Evolutionary conservation across 2,888 invertebrate genomes (phyloP).

Genomic region (Hypolimnas misippus): DNA sequence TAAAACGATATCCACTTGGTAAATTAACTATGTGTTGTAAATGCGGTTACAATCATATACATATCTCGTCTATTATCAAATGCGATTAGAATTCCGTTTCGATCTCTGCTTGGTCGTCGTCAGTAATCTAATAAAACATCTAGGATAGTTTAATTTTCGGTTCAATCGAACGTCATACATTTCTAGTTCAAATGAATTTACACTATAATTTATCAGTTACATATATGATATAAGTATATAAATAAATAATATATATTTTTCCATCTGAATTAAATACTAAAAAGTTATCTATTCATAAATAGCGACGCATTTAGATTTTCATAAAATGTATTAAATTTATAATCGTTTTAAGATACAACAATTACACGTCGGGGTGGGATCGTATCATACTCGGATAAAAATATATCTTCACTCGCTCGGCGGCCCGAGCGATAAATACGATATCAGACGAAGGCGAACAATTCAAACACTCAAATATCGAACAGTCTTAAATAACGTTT

Average conservation of each 20-base stretch:
- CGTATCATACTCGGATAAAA: constrained; percentile 59
- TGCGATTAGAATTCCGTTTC: constrained; percentile 67
- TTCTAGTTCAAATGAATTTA: constrained; percentile 75
- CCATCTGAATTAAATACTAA: constrained; percentile 79
- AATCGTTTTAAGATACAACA: constrained; percentile 66
- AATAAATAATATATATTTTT: constrained; percentile 62
- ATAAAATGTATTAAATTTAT: constrained; percentile 62
- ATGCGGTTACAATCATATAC: constrained; percentile 64
- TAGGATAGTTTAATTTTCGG: constrained; percentile 46
- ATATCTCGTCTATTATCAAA: constrained; percentile 59
- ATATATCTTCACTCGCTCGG: constrained; percentile 40
- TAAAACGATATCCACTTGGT: constrained; percentile 59
- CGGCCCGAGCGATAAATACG: constrained; percentile 68
- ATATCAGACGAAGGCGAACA: constrained; percentile 66
- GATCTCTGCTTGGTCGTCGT: constrained; percentile 70
- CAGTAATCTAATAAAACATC: constrained; percentile 62
- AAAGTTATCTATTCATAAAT: constrained; percentile 75
- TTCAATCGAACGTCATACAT: constrained; percentile 69
- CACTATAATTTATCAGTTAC: constrained; percentile 64
- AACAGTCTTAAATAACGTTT: constrained; percentile 80
- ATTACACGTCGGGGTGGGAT: constrained; percentile 72
- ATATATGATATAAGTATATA: constrained; percentile 58
- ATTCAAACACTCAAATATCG: constrained; percentile 75
- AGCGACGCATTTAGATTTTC: constrained; percentile 76
- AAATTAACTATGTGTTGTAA: constrained; percentile 59